These are phyloP conservation scores for Watsonalla binaria DNA, from an alignment of 2,888 invertebrate species.

Conservation along the genomic window DNA sequence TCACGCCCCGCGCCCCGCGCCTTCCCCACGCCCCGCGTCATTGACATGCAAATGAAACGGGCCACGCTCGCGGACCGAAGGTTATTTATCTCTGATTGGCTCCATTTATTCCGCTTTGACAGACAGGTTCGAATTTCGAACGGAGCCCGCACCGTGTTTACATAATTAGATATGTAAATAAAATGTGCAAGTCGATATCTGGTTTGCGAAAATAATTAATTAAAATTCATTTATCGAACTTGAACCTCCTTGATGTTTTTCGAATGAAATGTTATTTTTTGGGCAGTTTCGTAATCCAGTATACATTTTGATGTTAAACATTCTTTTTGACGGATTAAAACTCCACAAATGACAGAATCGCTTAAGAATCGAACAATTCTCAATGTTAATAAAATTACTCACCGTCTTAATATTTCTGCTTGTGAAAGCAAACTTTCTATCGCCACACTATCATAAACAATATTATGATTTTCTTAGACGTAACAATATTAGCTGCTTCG, in stretches of 20 bases:
- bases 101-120: slow-evolving; percentile 71
- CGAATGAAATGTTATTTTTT: not conserved
- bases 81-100: slow-evolving; percentile 77
- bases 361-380: too few species aligned
- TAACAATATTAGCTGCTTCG: too few species aligned
- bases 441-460: too few species aligned
- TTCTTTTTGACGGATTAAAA: too few species aligned
- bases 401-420: too few species aligned
- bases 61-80: slow-evolving; percentile 60
- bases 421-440: too few species aligned
- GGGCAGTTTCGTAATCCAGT: not conserved
- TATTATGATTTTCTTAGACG: too few species aligned
- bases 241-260: not conserved
- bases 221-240: not conserved
- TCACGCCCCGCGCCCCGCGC: slow-evolving; percentile 16
- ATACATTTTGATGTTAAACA: not conserved
- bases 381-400: too few species aligned
- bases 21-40: slow-evolving; percentile 36
- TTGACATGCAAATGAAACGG: slow-evolving; percentile 74
- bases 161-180: slow-evolving; percentile 55
- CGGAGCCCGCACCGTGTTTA: slow-evolving; percentile 48
- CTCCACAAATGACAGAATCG: too few species aligned
- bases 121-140: slow-evolving; percentile 66
- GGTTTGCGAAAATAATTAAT: not conserved
- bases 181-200: slow-evolving; percentile 16